Evolutionary conservation across 2,888 invertebrate species (phyloP).

Genomic region (Meghimatium bilineatum): DNA sequence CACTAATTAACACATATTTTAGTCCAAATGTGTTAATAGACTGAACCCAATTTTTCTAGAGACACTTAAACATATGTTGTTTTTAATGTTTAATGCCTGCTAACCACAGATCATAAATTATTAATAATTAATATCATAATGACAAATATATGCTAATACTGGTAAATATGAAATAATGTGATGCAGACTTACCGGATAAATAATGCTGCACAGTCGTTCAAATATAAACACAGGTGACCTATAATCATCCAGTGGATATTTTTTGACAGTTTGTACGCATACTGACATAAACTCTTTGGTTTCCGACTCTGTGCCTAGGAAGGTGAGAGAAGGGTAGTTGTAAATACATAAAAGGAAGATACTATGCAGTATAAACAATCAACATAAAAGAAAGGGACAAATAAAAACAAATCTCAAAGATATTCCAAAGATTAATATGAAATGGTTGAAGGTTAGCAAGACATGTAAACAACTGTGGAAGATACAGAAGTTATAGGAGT

Average conservation of each 20-base stretch:
- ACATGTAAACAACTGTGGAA: no score
- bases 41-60: no score
- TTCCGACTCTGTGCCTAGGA: slow-evolving; percentile 92
- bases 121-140: not conserved
- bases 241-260: slow-evolving; percentile 90
- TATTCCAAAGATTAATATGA: no score
- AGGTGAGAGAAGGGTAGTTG: not conserved
- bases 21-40: no score
- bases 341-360: no score
- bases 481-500: no score
- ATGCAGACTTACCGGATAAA: slow-evolving; percentile 83
- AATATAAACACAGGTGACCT: slow-evolving; percentile 98
- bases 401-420: not conserved
- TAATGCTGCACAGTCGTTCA: slow-evolving; percentile 96
- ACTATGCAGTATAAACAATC: no score
- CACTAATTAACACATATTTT: no score
- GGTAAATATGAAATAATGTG: not conserved
- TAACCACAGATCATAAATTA: not conserved
- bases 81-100: no score
- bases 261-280: slow-evolving; percentile 95
- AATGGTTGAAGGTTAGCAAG: no score
- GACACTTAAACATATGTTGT: no score
- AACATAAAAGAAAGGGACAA: not conserved
- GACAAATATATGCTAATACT: not conserved
- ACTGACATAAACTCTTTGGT: slow-evolving; percentile 98